Conservation (phyloP, 2,797 vertebrate species). For the Harpagifer antarcticus region DNA sequence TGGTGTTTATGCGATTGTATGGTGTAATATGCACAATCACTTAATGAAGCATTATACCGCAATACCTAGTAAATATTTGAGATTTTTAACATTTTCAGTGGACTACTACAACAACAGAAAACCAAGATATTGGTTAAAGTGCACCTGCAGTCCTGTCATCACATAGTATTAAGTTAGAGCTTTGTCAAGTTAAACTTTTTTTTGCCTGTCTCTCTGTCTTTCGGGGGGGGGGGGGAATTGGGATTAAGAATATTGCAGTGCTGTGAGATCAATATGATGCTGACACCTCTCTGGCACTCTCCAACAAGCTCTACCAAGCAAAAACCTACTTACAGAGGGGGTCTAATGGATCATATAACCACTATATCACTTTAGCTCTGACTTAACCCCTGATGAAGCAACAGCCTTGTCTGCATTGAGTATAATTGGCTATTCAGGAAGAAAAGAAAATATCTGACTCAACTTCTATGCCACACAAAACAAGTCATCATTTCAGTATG, state of each 20-base stretch:
- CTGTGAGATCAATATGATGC: constrained; percentile 75
- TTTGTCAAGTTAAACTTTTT: constrained; percentile 31
- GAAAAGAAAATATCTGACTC: neutral
- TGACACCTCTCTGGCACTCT: constrained; percentile 70
- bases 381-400: constrained; percentile 38
- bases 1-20: neutral
- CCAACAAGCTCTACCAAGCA: constrained; percentile 66
- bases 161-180: constrained; percentile 2
- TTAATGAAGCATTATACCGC: neutral
- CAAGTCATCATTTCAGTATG: constrained; percentile 3
- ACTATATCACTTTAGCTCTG: constrained; percentile 45
- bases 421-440: constrained; percentile 27
- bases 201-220: constrained; percentile 40
- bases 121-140: constrained; percentile 12
- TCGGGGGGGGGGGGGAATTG: constrained; percentile 50
- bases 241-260: constrained; percentile 77
- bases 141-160: constrained; percentile 10
- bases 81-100: too few relatives aligned
- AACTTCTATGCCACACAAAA: constrained; percentile 13
- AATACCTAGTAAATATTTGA: neutral
- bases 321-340: constrained; percentile 49
- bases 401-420: constrained; percentile 26
- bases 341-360: constrained; percentile 61
- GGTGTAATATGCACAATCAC: neutral
- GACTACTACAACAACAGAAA: too few relatives aligned